Evolutionary conservation across 2,888 invertebrate genomes (phyloP).

Genomic region (Macaria notata): DNA sequence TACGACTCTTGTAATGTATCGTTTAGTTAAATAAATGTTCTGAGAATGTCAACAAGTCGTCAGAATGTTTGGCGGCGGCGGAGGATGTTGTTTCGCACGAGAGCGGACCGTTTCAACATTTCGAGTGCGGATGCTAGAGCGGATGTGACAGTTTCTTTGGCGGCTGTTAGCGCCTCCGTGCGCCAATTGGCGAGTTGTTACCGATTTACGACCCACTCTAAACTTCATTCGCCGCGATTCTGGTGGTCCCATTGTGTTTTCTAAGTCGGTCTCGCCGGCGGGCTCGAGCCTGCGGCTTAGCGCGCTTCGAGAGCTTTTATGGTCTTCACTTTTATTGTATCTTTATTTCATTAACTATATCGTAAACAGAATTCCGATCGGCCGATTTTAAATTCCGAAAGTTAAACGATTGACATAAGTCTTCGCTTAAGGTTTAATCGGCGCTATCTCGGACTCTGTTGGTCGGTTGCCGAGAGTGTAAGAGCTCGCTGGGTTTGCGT

Average conservation of each 20-base stretch:
- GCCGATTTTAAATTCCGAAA: conserved; percentile 41
- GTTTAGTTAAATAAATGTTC: background rate
- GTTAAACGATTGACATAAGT: conserved; percentile 39
- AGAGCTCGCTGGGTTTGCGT: conserved; percentile 32
- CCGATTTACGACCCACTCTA: conserved; percentile 77
- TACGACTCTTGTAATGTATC: conserved; percentile 4
- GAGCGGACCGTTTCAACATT: conserved; percentile 47
- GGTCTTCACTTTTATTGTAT: conserved; percentile 61
- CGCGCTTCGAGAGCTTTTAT: conserved; percentile 64
- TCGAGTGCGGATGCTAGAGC: conserved; percentile 78
- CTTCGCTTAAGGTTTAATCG: conserved; percentile 38
- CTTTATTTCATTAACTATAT: conserved; percentile 66
- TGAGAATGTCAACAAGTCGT: background rate
- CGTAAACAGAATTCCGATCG: conserved; percentile 50
- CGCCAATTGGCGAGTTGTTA: conserved; percentile 78
- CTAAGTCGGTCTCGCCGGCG: conserved; percentile 56
- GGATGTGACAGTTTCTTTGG: conserved; percentile 69
- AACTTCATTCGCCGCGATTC: conserved; percentile 72
- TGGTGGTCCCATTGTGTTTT: conserved; percentile 79
- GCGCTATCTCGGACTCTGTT: conserved; percentile 22
- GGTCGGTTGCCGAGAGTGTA: conserved; percentile 31
- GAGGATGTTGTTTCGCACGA: conserved; percentile 33
- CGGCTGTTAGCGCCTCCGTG: conserved; percentile 77
- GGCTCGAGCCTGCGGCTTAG: conserved; percentile 49
- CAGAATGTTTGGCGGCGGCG: conserved; percentile 1